phyloP scores from a whole-genome alignment of 2,888 invertebrate genomes.

The Acleris laterana region DNA sequence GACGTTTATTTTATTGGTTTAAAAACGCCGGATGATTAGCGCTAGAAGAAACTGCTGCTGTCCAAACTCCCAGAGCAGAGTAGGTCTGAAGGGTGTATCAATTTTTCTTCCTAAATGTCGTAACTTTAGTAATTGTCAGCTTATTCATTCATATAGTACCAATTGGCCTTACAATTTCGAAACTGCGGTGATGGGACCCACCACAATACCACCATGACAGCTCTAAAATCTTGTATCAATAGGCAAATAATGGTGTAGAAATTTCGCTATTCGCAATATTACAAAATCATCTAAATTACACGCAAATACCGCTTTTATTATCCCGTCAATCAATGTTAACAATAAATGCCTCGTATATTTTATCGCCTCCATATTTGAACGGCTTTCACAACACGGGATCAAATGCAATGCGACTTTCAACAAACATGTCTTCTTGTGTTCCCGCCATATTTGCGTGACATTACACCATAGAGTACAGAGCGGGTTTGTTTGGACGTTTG shows the following conservation, averaged over 20 bases:
- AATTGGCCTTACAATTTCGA: too few species aligned
- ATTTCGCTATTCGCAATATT: not conserved
- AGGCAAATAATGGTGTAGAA: not conserved
- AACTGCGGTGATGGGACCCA: too few species aligned
- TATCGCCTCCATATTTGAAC: conserved; percentile 15
- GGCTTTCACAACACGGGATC: conserved; percentile 26
- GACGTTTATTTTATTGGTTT: too few species aligned
- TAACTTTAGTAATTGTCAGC: too few species aligned
- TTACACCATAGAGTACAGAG: conserved; percentile 25
- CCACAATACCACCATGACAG: too few species aligned
- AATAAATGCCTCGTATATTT: conserved; percentile 1
- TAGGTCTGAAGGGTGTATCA: too few species aligned
- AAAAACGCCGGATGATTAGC: too few species aligned
- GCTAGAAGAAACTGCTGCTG: too few species aligned
- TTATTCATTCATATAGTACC: too few species aligned
- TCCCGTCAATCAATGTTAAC: conserved; percentile 15
- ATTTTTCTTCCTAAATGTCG: too few species aligned
- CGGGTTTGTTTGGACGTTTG: conserved; percentile 36
- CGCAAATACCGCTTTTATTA: conserved; percentile 1
- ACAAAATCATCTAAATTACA: not conserved
- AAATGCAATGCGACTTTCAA: conserved; percentile 25
- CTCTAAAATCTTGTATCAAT: not conserved
- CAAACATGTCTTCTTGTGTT: conserved; percentile 38
- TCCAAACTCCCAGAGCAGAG: too few species aligned
- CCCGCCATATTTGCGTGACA: conserved; percentile 46